phyloP scores from a whole-genome alignment of 2,888 invertebrate species.

The Agrotis clavis region DNA sequence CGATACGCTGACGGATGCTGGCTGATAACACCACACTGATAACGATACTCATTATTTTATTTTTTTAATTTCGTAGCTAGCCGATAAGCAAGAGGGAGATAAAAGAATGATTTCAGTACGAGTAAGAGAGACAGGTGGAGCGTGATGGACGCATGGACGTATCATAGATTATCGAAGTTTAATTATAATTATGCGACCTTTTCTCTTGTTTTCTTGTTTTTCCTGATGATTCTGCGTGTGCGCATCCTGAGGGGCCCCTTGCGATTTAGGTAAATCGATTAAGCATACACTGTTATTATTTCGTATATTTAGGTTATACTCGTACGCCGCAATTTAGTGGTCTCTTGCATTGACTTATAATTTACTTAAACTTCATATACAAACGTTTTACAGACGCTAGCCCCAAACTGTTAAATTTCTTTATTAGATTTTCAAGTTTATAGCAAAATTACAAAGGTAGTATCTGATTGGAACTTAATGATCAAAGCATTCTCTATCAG shows the following conservation, averaged over 20 bases:
- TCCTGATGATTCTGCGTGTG: slow-evolving; percentile 15
- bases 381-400: too few relatives aligned
- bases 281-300: neutral
- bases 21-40: slow-evolving; percentile 73
- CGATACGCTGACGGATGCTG: slow-evolving; percentile 85
- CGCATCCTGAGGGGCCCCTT: slow-evolving; percentile 15
- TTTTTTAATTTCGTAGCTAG: slow-evolving; percentile 84
- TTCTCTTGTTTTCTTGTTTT: slow-evolving; percentile 51
- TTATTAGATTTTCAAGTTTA: too few relatives aligned
- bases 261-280: slow-evolving; percentile 22
- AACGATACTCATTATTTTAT: slow-evolving; percentile 82
- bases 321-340: too few relatives aligned
- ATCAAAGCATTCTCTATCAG: too few relatives aligned
- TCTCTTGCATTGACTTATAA: too few relatives aligned
- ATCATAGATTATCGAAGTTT: slow-evolving; percentile 70
- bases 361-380: too few relatives aligned
- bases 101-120: slow-evolving; percentile 66
- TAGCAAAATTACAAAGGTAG: too few relatives aligned
- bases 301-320: neutral
- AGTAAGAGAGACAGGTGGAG: slow-evolving; percentile 75
- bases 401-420: too few relatives aligned
- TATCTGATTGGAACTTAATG: too few relatives aligned
- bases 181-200: slow-evolving; percentile 61
- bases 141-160: slow-evolving; percentile 84
- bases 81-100: slow-evolving; percentile 76